A percentile compares a stretch with the other conserved stretches of the same genome.
Conservation (phyloP, 2,888 invertebrate species). For the Platycheirus albimanus region DNA sequence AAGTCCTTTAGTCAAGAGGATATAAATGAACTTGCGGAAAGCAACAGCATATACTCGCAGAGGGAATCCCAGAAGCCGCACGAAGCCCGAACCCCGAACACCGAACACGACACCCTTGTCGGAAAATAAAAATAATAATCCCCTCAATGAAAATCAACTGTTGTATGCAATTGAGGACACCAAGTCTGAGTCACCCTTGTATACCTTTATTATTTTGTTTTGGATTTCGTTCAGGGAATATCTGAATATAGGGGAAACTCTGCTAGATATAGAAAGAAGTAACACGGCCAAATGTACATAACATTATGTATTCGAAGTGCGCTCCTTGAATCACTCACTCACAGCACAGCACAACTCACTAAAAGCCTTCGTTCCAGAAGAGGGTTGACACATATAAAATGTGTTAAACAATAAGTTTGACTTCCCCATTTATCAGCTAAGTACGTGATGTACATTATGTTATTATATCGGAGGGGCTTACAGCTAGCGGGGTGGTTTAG, state of each 20-base stretch:
- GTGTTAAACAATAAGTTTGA: slow-evolving; percentile 70
- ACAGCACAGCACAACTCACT: too few species aligned
- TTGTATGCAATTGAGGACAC: slow-evolving; percentile 70
- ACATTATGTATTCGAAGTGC: slow-evolving; percentile 68
- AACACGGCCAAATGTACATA: slow-evolving; percentile 60
- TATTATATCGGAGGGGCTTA: background rate
- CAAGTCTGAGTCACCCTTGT: slow-evolving; percentile 67
- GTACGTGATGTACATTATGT: slow-evolving; percentile 44
- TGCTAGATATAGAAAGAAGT: slow-evolving; percentile 38
- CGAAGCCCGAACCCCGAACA: slow-evolving; percentile 3
- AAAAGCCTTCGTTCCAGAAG: slow-evolving; percentile 53
- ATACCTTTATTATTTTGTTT: too few species aligned
- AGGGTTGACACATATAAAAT: slow-evolving; percentile 74
- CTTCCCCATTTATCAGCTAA: slow-evolving; percentile 65
- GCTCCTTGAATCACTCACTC: slow-evolving; percentile 52
- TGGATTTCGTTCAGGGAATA: slow-evolving; percentile 10
- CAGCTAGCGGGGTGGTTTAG: slow-evolving; percentile 12
- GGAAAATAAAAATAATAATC: slow-evolving; percentile 64
- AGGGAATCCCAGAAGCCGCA: slow-evolving; percentile 28
- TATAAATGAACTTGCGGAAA: slow-evolving; percentile 72
- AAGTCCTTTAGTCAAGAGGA: slow-evolving; percentile 79
- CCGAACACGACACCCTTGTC: slow-evolving; percentile 59
- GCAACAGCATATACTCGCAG: slow-evolving; percentile 54
- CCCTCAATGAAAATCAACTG: slow-evolving; percentile 71
- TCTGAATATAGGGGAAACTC: too few species aligned